Evolutionary conservation across 2,797 vertebrate genomes (phyloP), one percentile per base, ranked within the genome.

Genomic region (Crax fasciolata): DNA sequence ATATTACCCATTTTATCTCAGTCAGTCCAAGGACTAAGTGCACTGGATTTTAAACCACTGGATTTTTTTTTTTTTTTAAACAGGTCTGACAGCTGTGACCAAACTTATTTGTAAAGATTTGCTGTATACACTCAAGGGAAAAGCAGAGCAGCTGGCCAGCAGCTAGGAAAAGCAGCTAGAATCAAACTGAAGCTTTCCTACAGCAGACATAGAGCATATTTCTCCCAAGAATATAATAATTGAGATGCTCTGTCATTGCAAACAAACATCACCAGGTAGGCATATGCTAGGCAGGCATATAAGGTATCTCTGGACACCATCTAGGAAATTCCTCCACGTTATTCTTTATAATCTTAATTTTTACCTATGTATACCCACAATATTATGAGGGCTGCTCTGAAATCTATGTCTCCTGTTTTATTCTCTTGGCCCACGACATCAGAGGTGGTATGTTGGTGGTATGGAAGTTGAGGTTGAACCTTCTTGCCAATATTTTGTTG

Each of bases 41-140:
- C 27, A 58, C 24, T 83, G 72, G 19, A 7, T 52, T 7, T 72
- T 84, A 28, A 43, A 78, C 5, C 18, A 18, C 23, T 62, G 9
- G 25, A 48, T 66, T 84, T 93, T 91, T 72, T 86, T 7, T 11
- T 12, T 83, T 92, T 76, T 83, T 91, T 30, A 35, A 35, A 77
- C 39, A 79, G 17, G 41, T 57, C 24, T 91, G 41, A 57, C 28
- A 87, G 57, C 57, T 87, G 82, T 65, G 94, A 93, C 23, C 68
- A 91, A 96, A 91, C 70, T 86, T 72, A 76, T 92, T 92, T 95
- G 10, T 71, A 93, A 90, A 70, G 55, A 62, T 52, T 91, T 86
- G 21, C 28, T 94, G 14, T 43, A 75, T 48, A 19, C 68, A 38
- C 46, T 28, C 24, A 92, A 89, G 79, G 52, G 59, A 95, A 77